Evolutionary conservation across 1,140 invertebrate genomes (phyloP), one percentile per base, ranked within the genome.

Genomic region (Listronotus bonariensis): DNA sequence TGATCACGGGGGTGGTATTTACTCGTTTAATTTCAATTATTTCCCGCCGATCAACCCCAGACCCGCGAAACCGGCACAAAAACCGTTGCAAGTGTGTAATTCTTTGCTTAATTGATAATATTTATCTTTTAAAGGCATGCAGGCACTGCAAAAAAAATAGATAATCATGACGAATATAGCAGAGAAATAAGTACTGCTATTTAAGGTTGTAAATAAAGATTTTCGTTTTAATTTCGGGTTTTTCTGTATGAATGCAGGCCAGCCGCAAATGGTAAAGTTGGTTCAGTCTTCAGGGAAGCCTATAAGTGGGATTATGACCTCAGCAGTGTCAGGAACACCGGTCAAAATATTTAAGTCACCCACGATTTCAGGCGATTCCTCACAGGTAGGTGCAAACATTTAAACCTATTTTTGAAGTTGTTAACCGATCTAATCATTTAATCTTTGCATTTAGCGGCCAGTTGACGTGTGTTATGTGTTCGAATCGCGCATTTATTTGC

Each of bases 221-320:
- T 20, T 36, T 10, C 11, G 20, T 14, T 0, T 20, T 66, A 66
- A 66, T 62, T 61, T 56, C 20, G 31, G 12, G n/a, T 31, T 52
- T 65, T 58, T 15, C 7, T 52, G 32, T 40, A 58, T 31, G 40
- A 43, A 81, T 81, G 31, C 72, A 86, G 85, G 85, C 34, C 84
- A 86, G 72, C 84, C 85, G 49, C 87, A 88, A 79, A 81, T 87
- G 73, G 85, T 87, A 46, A 87, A 88, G 74, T 80, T 87, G 34
- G 82, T 87, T 40, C 85, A 86, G 65, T 82, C 81, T 40, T 74
- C 80, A 43, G 81, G 80, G 46, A 84, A 83, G 72, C 55, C 75
- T 63, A 71, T 83, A 36, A 76, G 76, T 70, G 74, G 79, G 43
- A 79, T 83, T 67, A 78, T 82, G 68, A 79, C 79, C 66, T 74